A percentile compares a stretch with the other conserved stretches of the same genome.
Evolutionary conservation across 2,113 vertebrate genomes (phyloP).

Genomic region (Hippotragus niger): DNA sequence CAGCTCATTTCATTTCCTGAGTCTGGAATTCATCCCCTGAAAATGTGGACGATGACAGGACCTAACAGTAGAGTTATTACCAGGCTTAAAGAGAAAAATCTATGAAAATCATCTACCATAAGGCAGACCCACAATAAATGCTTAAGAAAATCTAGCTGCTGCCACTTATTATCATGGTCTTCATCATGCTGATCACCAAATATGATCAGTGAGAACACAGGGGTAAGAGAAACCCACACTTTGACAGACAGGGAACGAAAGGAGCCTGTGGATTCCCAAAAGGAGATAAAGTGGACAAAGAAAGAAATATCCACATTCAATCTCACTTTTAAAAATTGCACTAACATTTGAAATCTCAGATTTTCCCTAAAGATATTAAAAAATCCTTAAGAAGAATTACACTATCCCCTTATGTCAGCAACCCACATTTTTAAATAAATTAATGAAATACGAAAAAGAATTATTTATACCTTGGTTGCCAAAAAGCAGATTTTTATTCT

Average conservation of each 20-base stretch:
- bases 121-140: neutral
- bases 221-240: neutral
- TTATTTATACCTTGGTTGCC: constrained; percentile 47
- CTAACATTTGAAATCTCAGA: neutral
- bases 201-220: neutral
- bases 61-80: neutral
- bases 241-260: neutral
- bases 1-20: neutral
- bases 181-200: neutral
- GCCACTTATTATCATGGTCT: neutral
- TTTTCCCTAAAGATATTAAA: neutral
- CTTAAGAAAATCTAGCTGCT: neutral
- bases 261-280: neutral
- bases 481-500: constrained; percentile 47
- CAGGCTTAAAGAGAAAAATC: neutral
- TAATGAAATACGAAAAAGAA: constrained; percentile 30
- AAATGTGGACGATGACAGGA: neutral
- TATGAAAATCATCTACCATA: neutral
- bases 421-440: constrained; percentile 30
- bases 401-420: neutral
- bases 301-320: neutral
- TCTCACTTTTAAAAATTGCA: neutral
- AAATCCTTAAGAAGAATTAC: neutral
- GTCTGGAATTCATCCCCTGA: neutral
- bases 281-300: neutral